These are phyloP conservation scores for Prionailurus bengalensis DNA, from an alignment of 2,113 vertebrate species.

Conservation along the genomic window DNA sequence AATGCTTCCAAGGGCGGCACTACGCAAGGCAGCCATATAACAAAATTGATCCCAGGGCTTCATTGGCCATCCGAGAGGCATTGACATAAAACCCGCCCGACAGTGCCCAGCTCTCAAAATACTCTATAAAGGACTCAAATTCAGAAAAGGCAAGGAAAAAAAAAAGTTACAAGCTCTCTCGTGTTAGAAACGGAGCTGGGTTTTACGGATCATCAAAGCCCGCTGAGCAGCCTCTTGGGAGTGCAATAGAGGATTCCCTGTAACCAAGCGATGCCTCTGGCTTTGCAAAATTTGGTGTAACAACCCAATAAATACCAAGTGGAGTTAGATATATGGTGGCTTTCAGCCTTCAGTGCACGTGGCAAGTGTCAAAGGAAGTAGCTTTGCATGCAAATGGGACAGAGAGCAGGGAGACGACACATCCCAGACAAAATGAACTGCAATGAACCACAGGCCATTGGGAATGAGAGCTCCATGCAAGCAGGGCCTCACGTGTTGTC, in stretches of 20 bases:
- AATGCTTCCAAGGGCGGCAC: slow-evolving; percentile 37
- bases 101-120: slow-evolving; percentile 7
- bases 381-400: neutral
- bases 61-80: neutral
- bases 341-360: neutral
- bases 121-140: slow-evolving; percentile 45
- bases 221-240: neutral
- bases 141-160: slow-evolving; percentile 41
- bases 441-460: neutral
- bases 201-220: slow-evolving; percentile 56
- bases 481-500: neutral
- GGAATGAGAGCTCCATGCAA: neutral
- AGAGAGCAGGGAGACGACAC: neutral
- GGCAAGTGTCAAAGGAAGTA: neutral
- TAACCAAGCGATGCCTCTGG: neutral
- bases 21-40: neutral
- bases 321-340: neutral
- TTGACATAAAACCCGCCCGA: neutral
- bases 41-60: slow-evolving; percentile 38
- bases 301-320: slow-evolving; percentile 20
- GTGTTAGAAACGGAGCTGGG: neutral
- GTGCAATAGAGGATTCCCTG: neutral
- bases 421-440: rapidly evolving
- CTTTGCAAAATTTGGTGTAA: slow-evolving; percentile 58
- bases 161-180: neutral